Evolutionary conservation across 64 coral and sea anemone species (phyloP).

Genomic region (Pocillopora damicornis): DNA sequence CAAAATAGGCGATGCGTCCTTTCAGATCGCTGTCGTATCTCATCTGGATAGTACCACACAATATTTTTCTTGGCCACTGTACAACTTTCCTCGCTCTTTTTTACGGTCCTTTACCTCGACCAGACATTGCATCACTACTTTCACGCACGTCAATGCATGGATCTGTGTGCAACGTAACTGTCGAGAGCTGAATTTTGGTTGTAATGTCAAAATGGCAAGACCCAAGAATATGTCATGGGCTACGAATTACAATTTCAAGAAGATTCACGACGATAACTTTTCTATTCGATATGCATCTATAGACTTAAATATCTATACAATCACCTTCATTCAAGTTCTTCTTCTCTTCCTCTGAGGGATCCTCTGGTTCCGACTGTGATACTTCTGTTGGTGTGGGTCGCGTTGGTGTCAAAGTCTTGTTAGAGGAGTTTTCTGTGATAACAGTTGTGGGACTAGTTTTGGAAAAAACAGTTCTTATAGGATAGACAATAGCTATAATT

Average conservation of each 20-base stretch:
- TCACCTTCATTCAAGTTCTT: not conserved
- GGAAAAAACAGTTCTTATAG: constrained; percentile 9
- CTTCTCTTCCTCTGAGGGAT: constrained; percentile 2
- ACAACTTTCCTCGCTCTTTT: constrained; percentile 38
- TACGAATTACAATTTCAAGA: too few relatives aligned
- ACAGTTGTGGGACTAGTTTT: constrained; percentile 13
- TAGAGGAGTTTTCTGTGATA: not conserved
- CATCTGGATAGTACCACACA: constrained; percentile 30
- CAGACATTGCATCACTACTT: not conserved
- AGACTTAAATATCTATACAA: not conserved
- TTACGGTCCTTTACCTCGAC: not conserved
- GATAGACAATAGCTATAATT: constrained; percentile 7
- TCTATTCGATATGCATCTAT: too few relatives aligned
- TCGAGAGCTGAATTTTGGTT: too few relatives aligned
- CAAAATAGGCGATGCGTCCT: too few relatives aligned
- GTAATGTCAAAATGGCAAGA: too few relatives aligned
- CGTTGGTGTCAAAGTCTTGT: not conserved
- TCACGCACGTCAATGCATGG: too few relatives aligned
- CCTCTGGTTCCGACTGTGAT: not conserved
- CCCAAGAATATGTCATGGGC: too few relatives aligned
- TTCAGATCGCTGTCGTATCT: constrained; percentile 4
- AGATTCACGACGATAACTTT: too few relatives aligned
- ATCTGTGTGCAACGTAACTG: too few relatives aligned
- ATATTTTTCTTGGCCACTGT: constrained; percentile 55
- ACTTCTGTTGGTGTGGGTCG: not conserved